phyloP scores from a whole-genome alignment of 2,113 vertebrate genomes.

The Brachypteracias leptosomus region DNA sequence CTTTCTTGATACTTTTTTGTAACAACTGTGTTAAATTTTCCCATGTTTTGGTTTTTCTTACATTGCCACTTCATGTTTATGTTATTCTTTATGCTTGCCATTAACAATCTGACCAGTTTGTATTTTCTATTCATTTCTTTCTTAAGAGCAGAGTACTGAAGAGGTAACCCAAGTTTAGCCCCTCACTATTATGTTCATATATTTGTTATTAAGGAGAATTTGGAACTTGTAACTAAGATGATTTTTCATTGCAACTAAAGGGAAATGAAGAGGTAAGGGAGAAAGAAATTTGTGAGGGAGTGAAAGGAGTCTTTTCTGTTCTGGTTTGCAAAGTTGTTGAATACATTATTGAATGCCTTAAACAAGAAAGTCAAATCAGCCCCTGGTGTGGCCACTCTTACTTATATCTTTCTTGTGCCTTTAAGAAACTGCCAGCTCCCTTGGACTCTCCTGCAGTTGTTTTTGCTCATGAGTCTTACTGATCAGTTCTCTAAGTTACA shows the following conservation, averaged over 20 bases:
- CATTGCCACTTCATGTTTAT: neutral
- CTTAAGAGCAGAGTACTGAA: neutral
- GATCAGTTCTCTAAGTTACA: neutral
- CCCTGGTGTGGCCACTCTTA: rapidly evolving
- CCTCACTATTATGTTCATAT: neutral
- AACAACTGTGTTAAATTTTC: neutral
- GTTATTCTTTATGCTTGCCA: neutral
- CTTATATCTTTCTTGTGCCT: neutral
- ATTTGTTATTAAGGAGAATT: neutral
- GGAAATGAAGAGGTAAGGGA: neutral
- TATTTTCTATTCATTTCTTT: neutral
- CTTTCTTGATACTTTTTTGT: neutral
- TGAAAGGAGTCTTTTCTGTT: neutral
- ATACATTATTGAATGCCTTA: neutral
- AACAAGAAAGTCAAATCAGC: neutral
- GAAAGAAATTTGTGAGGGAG: neutral
- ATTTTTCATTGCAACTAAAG: neutral
- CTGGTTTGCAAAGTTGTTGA: neutral
- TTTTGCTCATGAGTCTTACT: neutral
- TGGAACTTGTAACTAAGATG: neutral
- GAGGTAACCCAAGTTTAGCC: neutral
- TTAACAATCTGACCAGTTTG: neutral
- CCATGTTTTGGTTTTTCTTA: neutral
- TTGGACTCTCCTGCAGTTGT: neutral
- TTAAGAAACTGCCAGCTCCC: neutral